phyloP scores from a whole-genome alignment of 2,797 vertebrate species.

The Aviceda leuphotes region DNA sequence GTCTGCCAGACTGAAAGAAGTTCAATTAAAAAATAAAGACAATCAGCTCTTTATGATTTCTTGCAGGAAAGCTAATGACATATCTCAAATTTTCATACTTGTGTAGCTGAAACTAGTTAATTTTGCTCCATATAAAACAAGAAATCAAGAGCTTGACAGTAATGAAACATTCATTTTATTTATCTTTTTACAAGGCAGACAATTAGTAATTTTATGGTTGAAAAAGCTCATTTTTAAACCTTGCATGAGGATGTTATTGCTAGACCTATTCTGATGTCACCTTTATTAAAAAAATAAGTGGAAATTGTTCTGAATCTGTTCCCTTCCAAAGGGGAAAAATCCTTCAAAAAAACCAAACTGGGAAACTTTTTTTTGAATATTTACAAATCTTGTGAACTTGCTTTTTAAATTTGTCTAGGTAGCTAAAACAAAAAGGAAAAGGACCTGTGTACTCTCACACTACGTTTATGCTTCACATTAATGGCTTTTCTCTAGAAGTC shows the following conservation, averaged over 20 bases:
- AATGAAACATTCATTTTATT: slow-evolving; percentile 78
- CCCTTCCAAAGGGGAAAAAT: background rate
- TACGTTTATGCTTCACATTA: background rate
- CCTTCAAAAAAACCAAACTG: background rate
- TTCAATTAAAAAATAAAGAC: slow-evolving; percentile 61
- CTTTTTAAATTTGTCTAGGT: background rate
- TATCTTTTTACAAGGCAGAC: slow-evolving; percentile 78
- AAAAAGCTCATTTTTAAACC: slow-evolving; percentile 75
- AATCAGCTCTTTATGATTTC: slow-evolving; percentile 62
- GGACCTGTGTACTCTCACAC: background rate
- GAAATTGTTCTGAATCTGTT: slow-evolving; percentile 52
- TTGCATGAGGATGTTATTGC: slow-evolving; percentile 61
- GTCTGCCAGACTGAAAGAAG: slow-evolving; percentile 42
- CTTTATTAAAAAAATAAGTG: slow-evolving; percentile 64
- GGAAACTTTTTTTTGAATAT: background rate
- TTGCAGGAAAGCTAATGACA: slow-evolving; percentile 57
- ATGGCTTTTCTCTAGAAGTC: background rate
- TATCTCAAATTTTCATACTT: slow-evolving; percentile 73
- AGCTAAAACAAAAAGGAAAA: background rate
- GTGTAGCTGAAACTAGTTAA: slow-evolving; percentile 69
- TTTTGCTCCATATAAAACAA: slow-evolving; percentile 73
- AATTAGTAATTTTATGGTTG: slow-evolving; percentile 81
- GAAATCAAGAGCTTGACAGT: slow-evolving; percentile 70
- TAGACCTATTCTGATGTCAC: slow-evolving; percentile 66
- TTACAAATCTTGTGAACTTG: background rate